Evolutionary conservation across 2,888 invertebrate genomes (phyloP).

Genomic region (Lymantria dispar): DNA sequence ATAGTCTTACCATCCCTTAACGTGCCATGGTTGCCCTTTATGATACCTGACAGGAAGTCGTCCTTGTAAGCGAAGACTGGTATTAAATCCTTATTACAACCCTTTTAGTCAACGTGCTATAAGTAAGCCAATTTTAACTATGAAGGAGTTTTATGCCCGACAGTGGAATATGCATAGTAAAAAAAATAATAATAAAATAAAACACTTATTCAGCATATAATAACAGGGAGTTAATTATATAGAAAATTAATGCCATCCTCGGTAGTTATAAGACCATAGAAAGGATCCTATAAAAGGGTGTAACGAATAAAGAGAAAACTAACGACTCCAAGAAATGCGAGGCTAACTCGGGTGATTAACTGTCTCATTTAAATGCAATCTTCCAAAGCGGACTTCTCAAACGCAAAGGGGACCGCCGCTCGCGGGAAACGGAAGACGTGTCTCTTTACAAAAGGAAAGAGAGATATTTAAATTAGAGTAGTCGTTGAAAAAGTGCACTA

Average conservation of each 20-base stretch:
- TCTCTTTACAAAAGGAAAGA: constrained; percentile 77
- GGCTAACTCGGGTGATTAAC: constrained; percentile 79
- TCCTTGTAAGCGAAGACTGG: too few species aligned
- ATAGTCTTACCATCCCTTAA: too few species aligned
- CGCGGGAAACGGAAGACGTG: constrained; percentile 79
- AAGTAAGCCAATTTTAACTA: too few species aligned
- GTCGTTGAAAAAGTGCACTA: constrained; percentile 81
- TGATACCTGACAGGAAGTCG: too few species aligned
- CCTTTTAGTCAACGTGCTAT: too few species aligned
- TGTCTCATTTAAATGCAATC: constrained; percentile 83
- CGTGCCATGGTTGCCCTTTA: too few species aligned
- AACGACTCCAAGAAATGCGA: constrained; percentile 72
- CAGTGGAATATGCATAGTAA: too few species aligned
- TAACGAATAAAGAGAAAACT: constrained; percentile 74
- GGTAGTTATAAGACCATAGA: constrained; percentile 36
- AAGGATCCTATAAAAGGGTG: constrained; percentile 24
- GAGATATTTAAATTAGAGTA: constrained; percentile 81
- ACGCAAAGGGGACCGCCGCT: constrained; percentile 73
- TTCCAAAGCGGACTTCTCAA: constrained; percentile 74
- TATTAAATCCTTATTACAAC: too few species aligned
- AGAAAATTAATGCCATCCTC: constrained; percentile 2
- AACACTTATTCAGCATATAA: neutral
- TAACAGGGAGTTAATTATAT: neutral
- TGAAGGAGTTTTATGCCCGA: too few species aligned
- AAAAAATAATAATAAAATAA: too few species aligned